Conservation (phyloP, 2,797 vertebrate species). For the Helostoma temminkii region DNA sequence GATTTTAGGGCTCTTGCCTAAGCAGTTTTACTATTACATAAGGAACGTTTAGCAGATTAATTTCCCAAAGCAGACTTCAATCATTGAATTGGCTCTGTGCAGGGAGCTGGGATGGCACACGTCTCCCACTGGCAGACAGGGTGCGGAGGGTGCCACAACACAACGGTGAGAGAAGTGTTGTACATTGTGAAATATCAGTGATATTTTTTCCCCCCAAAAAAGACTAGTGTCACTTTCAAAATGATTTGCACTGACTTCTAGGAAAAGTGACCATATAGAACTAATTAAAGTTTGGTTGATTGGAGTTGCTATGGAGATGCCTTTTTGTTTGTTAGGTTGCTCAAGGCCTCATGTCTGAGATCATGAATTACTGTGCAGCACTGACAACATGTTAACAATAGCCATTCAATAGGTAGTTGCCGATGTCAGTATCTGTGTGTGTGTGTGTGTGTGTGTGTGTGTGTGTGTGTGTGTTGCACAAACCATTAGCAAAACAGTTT, state of each 20-base stretch:
- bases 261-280: background rate
- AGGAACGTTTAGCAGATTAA: conserved; percentile 66
- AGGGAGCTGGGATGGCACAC: conserved; percentile 34
- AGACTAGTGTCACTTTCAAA: background rate
- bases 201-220: too few relatives aligned
- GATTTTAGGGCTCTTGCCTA: conserved; percentile 62
- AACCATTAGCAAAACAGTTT: background rate
- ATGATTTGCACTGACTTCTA: background rate
- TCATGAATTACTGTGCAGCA: background rate
- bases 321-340: conserved; percentile 6
- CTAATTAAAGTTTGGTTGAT: conserved; percentile 7
- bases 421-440: background rate
- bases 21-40: conserved; percentile 74
- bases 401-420: background rate
- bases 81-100: conserved; percentile 71
- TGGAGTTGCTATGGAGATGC: conserved; percentile 26
- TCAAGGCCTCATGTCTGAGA: conserved; percentile 11
- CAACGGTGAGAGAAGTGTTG: conserved; percentile 16
- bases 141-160: conserved; percentile 18
- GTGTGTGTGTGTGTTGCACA: background rate
- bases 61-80: conserved; percentile 68
- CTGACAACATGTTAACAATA: background rate
- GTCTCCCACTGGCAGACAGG: conserved; percentile 51
- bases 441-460: background rate
- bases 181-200: too few relatives aligned